Evolutionary conservation across 2,113 vertebrate genomes (phyloP).

Genomic region (Eurypyga helias): DNA sequence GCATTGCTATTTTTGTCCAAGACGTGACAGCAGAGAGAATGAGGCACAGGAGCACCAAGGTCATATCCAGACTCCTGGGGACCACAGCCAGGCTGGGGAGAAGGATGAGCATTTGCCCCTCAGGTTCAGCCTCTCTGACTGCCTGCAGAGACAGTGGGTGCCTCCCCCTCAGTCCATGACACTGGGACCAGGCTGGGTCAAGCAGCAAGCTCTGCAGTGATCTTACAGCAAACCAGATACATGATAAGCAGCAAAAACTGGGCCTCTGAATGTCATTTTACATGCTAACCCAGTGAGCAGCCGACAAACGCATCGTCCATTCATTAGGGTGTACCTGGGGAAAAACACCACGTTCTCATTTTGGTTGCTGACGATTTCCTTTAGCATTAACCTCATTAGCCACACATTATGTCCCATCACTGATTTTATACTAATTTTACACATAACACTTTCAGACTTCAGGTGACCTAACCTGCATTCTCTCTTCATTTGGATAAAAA

Average conservation of each 20-base stretch:
- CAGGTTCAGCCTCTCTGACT: not conserved
- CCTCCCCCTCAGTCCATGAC: not conserved
- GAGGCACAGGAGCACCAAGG: not conserved
- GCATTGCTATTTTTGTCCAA: not conserved
- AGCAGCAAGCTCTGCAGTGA: not conserved
- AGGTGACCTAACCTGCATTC: not conserved
- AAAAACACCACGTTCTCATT: not conserved
- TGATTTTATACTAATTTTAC: not conserved
- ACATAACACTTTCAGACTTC: not conserved
- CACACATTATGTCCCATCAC: not conserved
- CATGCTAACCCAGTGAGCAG: not conserved
- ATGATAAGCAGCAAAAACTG: not conserved
- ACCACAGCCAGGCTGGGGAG: not conserved
- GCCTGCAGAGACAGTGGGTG: not conserved
- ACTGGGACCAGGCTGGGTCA: not conserved
- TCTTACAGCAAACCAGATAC: not conserved
- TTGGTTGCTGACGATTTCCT: not conserved
- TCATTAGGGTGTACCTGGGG: not conserved
- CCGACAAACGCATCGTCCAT: not conserved
- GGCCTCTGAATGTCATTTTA: not conserved
- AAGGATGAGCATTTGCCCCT: rapidly evolving
- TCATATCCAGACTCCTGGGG: not conserved
- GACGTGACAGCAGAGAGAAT: not conserved
- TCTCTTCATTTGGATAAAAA: not conserved
- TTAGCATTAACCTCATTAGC: not conserved